Conservation (phyloP, 2,797 vertebrate species). For the Tamandua tetradactyla region DNA sequence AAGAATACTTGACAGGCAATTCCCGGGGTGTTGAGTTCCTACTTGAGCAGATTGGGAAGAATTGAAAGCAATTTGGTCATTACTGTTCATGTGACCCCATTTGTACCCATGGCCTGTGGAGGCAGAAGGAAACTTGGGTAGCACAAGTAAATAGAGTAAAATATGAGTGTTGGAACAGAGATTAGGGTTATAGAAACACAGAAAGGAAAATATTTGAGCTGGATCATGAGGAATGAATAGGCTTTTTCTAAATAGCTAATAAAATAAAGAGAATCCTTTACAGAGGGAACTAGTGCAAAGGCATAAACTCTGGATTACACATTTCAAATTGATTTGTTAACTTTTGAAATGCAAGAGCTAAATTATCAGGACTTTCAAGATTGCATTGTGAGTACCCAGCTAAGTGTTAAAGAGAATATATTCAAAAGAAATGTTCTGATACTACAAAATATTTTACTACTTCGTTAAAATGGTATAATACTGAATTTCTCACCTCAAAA, state of each 20-base stretch:
- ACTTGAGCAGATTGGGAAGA: neutral
- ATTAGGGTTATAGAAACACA: neutral
- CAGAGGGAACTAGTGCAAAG: neutral
- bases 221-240: neutral
- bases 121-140: neutral
- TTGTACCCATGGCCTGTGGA: neutral
- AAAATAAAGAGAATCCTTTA: neutral
- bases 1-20: neutral
- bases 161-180: neutral
- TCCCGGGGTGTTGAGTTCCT: neutral
- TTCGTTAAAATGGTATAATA: too few species aligned
- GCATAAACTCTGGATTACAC: neutral
- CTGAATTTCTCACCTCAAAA: neutral
- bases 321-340: neutral
- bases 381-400: neutral
- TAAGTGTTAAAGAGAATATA: neutral
- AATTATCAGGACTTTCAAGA: conserved; percentile 23
- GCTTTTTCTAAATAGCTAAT: conserved; percentile 21
- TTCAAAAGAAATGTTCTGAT: neutral
- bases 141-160: neutral
- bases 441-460: too few species aligned
- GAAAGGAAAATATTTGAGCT: conserved; percentile 23
- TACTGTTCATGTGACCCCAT: neutral
- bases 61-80: neutral
- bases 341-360: neutral